These are phyloP conservation scores for Penaeus japonicus DNA, from an alignment of 1,140 invertebrate genomes.

Conservation along the genomic window DNA sequence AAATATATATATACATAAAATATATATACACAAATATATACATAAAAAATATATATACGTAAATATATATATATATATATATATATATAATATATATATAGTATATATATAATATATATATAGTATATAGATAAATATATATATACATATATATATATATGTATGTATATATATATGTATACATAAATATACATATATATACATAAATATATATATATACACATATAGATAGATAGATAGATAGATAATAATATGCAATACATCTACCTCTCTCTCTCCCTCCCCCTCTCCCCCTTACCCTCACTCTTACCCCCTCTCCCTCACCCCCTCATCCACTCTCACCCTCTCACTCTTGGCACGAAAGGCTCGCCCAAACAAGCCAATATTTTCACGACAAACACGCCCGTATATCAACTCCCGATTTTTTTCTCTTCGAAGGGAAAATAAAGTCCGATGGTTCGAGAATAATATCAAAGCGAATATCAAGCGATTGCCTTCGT, in stretches of 20 bases:
- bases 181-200: not conserved
- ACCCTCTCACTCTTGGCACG: not conserved
- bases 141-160: slow-evolving; percentile 20
- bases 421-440: not conserved
- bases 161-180: slow-evolving; percentile 11
- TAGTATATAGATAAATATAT: not conserved
- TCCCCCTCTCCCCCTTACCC: not conserved
- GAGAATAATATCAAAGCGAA: not conserved
- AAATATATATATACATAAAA: too few relatives aligned
- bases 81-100: too few relatives aligned
- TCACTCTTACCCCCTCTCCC: not conserved
- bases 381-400: slow-evolving; percentile 22
- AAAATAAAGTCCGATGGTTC: not conserved
- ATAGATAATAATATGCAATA: not conserved
- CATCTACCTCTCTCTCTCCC: too few relatives aligned
- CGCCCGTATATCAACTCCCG: not conserved
- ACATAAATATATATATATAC: slow-evolving; percentile 23
- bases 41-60: not conserved
- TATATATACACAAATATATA: not conserved
- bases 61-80: not conserved
- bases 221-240: slow-evolving; percentile 19
- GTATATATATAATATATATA: too few relatives aligned
- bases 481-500: not conserved
- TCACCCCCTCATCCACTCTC: not conserved
- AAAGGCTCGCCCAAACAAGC: not conserved